Percentiles rank a stretch among this genome's conserved stretches.
Evolutionary conservation across 1,140 invertebrate genomes (phyloP).

Genomic region (Monochamus saltuarius): DNA sequence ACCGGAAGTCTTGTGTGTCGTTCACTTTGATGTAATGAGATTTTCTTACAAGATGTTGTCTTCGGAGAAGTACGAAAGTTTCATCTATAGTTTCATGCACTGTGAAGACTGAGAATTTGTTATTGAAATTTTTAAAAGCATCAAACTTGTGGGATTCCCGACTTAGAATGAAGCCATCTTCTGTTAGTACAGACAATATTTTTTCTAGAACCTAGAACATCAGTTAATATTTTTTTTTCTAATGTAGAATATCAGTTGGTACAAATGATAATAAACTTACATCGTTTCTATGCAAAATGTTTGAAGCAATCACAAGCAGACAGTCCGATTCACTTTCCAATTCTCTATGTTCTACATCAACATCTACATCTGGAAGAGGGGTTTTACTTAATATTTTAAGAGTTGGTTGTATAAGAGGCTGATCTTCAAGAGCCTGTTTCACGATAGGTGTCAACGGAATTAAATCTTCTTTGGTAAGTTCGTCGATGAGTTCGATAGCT

Average conservation of each 20-base stretch:
- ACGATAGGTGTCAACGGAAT: conserved; percentile 59
- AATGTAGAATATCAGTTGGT: too few species aligned
- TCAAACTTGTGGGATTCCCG: conserved; percentile 50
- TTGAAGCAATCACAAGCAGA: conserved; percentile 58
- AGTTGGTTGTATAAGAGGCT: conserved; percentile 62
- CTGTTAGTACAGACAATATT: conserved; percentile 49
- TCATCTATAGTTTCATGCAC: conserved; percentile 52
- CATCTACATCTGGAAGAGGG: conserved; percentile 52
- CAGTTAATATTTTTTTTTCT: too few species aligned
- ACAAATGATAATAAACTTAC: conserved; percentile 11
- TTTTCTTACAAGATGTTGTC: conserved; percentile 22
- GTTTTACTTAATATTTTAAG: conserved; percentile 50
- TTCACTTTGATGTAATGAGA: conserved; percentile 11
- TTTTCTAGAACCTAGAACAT: conserved; percentile 49
- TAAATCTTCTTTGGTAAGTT: conserved; percentile 53
- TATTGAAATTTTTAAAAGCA: conserved; percentile 12
- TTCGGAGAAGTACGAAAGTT: conserved; percentile 50
- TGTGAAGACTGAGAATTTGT: conserved; percentile 51
- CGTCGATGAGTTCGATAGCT: conserved; percentile 66
- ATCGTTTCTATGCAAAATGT: conserved; percentile 44
- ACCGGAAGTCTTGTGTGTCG: conserved; percentile 49
- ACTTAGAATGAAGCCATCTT: conserved; percentile 55
- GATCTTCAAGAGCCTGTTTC: conserved; percentile 58
- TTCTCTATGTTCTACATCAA: conserved; percentile 65
- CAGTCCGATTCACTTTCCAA: conserved; percentile 58